Evolutionary conservation across 2,797 vertebrate genomes (phyloP).

Genomic region (Carcharodon carcharias): DNA sequence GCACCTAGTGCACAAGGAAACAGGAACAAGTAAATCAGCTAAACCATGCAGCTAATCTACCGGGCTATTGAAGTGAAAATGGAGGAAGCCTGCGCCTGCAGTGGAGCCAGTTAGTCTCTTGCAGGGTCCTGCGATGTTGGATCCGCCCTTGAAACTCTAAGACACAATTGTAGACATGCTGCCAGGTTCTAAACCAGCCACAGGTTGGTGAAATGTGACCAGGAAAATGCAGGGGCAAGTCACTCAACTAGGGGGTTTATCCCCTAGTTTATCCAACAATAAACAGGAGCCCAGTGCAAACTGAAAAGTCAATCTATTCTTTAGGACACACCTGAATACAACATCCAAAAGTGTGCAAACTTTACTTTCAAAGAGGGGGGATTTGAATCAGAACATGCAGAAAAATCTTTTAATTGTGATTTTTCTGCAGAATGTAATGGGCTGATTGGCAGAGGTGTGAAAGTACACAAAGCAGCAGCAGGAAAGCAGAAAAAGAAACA

Average conservation of each 20-base stretch:
- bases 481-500: conserved; percentile 8
- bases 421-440: not conserved
- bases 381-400: not conserved
- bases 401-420: not conserved
- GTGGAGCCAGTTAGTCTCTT: not conserved
- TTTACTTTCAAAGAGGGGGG: not conserved
- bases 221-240: not conserved
- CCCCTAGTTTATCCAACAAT: not conserved
- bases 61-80: not conserved
- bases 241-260: not conserved
- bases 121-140: not conserved
- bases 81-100: not conserved
- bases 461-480: not conserved
- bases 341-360: too few relatives aligned
- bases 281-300: not conserved
- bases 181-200: not conserved
- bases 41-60: conserved; percentile 9
- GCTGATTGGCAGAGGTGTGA: not conserved
- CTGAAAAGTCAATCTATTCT: not conserved
- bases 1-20: conserved; percentile 13
- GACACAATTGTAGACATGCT: not conserved
- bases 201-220: not conserved
- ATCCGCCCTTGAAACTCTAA: not conserved
- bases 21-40: not conserved
- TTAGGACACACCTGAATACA: not conserved